Conservation (phyloP, 2,888 invertebrate genomes). For the Dolichopus griseipennis region DNA sequence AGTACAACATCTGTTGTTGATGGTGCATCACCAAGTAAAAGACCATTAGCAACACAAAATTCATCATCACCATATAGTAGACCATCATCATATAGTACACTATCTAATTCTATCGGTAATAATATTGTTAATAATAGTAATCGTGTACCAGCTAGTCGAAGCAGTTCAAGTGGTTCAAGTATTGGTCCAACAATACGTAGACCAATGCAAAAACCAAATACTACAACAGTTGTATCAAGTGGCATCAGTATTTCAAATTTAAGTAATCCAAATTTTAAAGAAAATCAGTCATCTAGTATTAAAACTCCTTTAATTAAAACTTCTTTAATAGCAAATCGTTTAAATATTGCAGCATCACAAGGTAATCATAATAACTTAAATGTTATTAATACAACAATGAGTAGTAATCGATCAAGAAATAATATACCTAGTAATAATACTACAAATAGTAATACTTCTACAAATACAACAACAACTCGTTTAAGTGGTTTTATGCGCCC, state of each 20-base stretch:
- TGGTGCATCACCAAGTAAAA: constrained; percentile 39
- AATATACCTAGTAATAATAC: constrained; percentile 22
- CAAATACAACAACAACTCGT: constrained; percentile 30
- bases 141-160: constrained; percentile 50
- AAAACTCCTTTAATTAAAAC: constrained; percentile 11
- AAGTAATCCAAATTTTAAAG: constrained; percentile 45
- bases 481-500: constrained; percentile 72
- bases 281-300: constrained; percentile 34
- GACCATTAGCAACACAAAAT: constrained; percentile 49
- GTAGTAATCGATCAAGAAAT: constrained; percentile 23
- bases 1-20: constrained; percentile 32
- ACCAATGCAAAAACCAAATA: constrained; percentile 24
- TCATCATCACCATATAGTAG: constrained; percentile 29
- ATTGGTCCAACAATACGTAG: constrained; percentile 44
- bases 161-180: constrained; percentile 52
- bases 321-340: constrained; percentile 25
- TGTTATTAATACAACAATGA: constrained; percentile 32
- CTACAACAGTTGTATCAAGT: constrained; percentile 10
- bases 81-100: constrained; percentile 25
- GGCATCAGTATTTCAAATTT: constrained; percentile 25
- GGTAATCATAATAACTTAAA: constrained; percentile 7
- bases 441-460: constrained; percentile 15
- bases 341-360: constrained; percentile 14
- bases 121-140: constrained; percentile 25
- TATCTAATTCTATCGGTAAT: constrained; percentile 20